phyloP scores from a whole-genome alignment of 2,888 invertebrate genomes.

The Scaptomyza caliginosa region DNA sequence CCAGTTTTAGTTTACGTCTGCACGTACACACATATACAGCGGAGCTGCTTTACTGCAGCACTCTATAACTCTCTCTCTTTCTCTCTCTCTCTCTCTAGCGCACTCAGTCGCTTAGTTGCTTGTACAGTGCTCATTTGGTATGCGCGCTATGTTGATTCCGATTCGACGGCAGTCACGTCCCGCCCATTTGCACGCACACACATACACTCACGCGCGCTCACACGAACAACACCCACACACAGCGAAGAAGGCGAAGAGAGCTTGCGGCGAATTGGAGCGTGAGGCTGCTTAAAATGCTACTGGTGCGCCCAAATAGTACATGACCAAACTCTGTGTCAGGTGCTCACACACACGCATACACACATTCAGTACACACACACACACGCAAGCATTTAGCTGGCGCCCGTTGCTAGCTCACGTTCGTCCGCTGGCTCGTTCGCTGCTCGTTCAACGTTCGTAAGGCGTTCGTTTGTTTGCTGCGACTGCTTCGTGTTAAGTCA shows the following conservation, averaged over 20 bases:
- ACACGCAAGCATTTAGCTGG: conserved; percentile 27
- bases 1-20: conserved; percentile 71
- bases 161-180: conserved; percentile 85
- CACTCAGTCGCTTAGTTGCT: conserved; percentile 14
- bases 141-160: conserved; percentile 83
- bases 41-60: conserved; percentile 39
- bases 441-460: background rate
- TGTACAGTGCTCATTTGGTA: conserved; percentile 79
- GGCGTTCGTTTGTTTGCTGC: conserved; percentile 6
- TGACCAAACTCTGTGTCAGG: conserved; percentile 83
- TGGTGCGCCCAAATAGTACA: conserved; percentile 83
- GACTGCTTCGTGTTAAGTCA: conserved; percentile 73
- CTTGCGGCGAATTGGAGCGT: conserved; percentile 81
- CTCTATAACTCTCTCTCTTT: conserved; percentile 27
- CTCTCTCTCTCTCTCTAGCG: conserved; percentile 33
- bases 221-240: conserved; percentile 43
- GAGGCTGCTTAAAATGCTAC: conserved; percentile 85
- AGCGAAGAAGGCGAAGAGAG: conserved; percentile 33
- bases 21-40: conserved; percentile 50
- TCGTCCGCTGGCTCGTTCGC: conserved; percentile 35
- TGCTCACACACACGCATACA: conserved; percentile 66
- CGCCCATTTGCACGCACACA: conserved; percentile 84
- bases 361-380: conserved; percentile 31
- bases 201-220: conserved; percentile 43
- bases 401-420: conserved; percentile 53